Evolutionary conservation across 2,113 vertebrate genomes (phyloP).

Genomic region (Rana temporaria): DNA sequence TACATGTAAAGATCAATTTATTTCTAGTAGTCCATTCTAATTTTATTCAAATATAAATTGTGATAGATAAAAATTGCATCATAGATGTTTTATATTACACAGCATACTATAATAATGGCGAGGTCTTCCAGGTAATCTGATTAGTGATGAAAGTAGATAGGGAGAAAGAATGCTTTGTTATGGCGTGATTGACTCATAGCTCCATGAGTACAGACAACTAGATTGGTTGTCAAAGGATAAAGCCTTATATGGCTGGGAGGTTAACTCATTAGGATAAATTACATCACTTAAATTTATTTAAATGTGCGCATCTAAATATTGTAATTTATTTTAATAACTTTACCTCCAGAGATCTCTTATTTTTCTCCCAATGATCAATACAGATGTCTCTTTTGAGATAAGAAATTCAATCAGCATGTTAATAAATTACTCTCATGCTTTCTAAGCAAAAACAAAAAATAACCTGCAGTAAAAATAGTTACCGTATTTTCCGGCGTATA

Average conservation of each 20-base stretch:
- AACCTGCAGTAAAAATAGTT: not conserved
- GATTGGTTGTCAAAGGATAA: constrained; percentile 21
- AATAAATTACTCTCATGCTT: constrained; percentile 8
- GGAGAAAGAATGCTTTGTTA: not conserved
- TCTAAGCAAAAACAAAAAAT: not conserved
- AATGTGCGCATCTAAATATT: constrained; percentile 48
- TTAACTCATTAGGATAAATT: constrained; percentile 48
- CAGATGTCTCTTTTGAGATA: constrained; percentile 25
- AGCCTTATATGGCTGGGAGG: constrained; percentile 41
- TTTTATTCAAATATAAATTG: constrained; percentile 14
- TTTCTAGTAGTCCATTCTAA: not conserved
- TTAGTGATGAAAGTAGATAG: not conserved
- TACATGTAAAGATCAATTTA: constrained; percentile 16
- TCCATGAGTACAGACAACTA: constrained; percentile 28
- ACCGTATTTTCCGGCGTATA: too few relatives aligned
- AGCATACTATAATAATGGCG: not conserved
- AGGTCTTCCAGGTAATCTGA: constrained; percentile 37
- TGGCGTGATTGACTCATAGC: constrained; percentile 16
- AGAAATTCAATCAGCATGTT: constrained; percentile 13
- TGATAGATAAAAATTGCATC: constrained; percentile 25
- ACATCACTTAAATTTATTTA: constrained; percentile 45
- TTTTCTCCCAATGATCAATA: constrained; percentile 42
- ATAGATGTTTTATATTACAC: constrained; percentile 18
- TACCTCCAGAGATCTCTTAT: constrained; percentile 26
- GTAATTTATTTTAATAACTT: constrained; percentile 44